Conservation (phyloP, 2,113 vertebrate species). For the Chloebia gouldiae region DNA sequence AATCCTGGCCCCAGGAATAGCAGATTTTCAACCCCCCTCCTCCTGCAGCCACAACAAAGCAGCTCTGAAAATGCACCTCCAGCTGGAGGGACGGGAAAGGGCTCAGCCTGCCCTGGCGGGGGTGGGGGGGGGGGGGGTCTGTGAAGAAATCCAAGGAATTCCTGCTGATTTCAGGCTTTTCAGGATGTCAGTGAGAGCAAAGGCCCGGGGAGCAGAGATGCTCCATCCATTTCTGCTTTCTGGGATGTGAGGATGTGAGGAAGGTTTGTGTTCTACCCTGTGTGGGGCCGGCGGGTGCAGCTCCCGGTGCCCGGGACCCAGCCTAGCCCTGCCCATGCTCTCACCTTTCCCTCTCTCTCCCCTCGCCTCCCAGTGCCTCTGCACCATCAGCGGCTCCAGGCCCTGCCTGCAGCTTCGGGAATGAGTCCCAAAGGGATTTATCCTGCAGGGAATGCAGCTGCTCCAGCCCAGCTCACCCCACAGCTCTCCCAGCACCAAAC, state of each 20-base stretch:
- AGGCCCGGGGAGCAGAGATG: neutral
- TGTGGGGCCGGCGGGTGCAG: neutral
- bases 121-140: too few species aligned
- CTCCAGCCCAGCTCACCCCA: neutral
- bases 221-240: neutral
- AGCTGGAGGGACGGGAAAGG: neutral
- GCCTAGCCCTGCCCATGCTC: neutral
- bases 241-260: accelerated
- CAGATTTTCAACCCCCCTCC: neutral
- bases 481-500: neutral
- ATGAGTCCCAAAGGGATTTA: neutral
- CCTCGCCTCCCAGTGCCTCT: neutral
- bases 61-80: neutral
- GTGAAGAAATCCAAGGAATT: neutral
- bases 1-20: neutral
- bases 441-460: neutral
- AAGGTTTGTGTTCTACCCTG: neutral
- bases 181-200: neutral
- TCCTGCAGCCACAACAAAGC: neutral
- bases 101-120: neutral
- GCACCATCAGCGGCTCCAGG: neutral
- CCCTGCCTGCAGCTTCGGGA: neutral
- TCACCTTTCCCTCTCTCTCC: neutral
- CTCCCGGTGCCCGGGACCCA: neutral
- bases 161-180: neutral